Evolutionary conservation across 2,113 vertebrate species (phyloP), one percentile per base, ranked within the genome.

Genomic region (Aphelocoma coerulescens): DNA sequence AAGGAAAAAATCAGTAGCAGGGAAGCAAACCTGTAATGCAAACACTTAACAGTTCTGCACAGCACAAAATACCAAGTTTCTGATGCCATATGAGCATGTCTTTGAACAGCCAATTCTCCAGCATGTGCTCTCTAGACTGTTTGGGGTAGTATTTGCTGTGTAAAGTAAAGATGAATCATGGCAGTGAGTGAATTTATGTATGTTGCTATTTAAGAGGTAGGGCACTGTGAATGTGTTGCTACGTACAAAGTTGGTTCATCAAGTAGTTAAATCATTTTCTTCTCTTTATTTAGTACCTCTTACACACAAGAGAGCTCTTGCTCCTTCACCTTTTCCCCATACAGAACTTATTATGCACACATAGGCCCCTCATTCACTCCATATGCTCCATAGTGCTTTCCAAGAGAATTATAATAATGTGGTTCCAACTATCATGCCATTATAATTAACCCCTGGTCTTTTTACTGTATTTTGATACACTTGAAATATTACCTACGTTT

Each of bases 351-450:
- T 96, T 96, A 96, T 78, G 76, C 77, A 81, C 85, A 78, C 91
- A 91, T 32, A 97, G 94, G 87, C 80, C 87, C 67, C 93, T 97
- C 95, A 97, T 96, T 96, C 61, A 6, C 95, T 97, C 97, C 96
- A 96, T 97, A 96, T 97, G 97, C 91, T 96, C 82, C 63, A 63
- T 5, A 92, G 87, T 92, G 87, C 95, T 96, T 97, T 97, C 97
- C 97, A 96, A 96, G 94, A 96, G 94, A 95, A 97, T 97, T 96
- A 96, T 65, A 97, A 96, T 96, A 95, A 95, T 83, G 85, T 79
- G 79, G 66, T 94, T 97, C 94, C 87, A 91, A 77, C 95, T 97
- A 85, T 95, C 93, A 85, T 96, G 94, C 94, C 85, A 71, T 79
- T 59, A 57, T 74, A 81, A 81, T 80, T 89, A 97, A 95, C 91